These are phyloP conservation scores for Pygocentrus nattereri DNA, from an alignment of 2,797 vertebrate species.

Conservation along the genomic window DNA sequence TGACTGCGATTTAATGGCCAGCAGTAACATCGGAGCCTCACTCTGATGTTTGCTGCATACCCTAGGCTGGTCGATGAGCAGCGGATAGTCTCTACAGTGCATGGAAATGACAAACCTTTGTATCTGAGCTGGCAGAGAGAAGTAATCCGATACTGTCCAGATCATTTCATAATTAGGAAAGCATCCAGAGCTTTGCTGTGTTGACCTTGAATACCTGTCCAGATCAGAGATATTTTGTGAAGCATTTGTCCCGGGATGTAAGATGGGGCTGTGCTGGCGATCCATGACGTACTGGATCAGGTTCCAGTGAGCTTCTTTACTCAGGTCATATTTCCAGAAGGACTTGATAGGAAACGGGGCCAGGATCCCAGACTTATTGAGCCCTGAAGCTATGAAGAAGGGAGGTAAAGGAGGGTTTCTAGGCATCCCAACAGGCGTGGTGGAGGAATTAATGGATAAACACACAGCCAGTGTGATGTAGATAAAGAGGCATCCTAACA, in stretches of 20 bases:
- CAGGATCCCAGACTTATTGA: not conserved
- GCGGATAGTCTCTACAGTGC: constrained; percentile 71
- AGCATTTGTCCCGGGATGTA: constrained; percentile 20
- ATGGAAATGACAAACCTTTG: constrained; percentile 70
- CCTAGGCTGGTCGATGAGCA: constrained; percentile 64
- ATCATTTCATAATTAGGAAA: constrained; percentile 26
- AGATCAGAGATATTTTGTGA: not conserved
- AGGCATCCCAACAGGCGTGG: not conserved
- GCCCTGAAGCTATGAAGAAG: constrained; percentile 62
- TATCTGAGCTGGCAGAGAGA: constrained; percentile 59
- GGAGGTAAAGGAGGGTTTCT: rapidly evolving
- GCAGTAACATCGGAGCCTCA: constrained; percentile 68
- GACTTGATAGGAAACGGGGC: constrained; percentile 44
- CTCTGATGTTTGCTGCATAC: constrained; percentile 62
- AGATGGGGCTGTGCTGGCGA: constrained; percentile 69
- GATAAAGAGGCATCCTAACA: constrained; percentile 58
- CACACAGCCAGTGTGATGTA: constrained; percentile 39
- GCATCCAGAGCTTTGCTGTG: constrained; percentile 7
- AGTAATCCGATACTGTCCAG: constrained; percentile 9
- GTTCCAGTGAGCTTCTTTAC: constrained; percentile 71
- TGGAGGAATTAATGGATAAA: constrained; percentile 16
- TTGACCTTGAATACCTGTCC: not conserved
- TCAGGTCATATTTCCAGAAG: constrained; percentile 69
- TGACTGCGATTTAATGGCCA: constrained; percentile 76
- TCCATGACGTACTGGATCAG: constrained; percentile 69